Evolutionary conservation across 2,888 invertebrate genomes (phyloP), one percentile per base, ranked within the genome.

Genomic region (Trachelus stipa): DNA sequence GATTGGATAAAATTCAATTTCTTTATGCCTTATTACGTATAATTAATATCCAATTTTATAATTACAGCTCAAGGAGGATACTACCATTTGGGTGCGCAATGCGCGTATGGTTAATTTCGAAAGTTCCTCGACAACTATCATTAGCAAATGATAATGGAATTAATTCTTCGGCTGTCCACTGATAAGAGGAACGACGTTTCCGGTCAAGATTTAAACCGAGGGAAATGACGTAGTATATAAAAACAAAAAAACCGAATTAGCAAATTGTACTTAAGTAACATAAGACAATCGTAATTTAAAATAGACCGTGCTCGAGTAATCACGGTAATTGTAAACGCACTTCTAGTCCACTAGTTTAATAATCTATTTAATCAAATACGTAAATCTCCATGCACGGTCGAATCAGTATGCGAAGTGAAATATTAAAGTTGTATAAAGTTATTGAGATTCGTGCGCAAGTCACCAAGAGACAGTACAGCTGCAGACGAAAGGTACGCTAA

Each of bases 61-160:
- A 15, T 40, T 85, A 4, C 85, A 90, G 90, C 90, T 69, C 84
- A 81, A 37, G 85, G 83, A 76, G 84, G 82, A 76, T 88, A 87
- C 81, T 87, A 88, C 77, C 87, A 89, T 73, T 83, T 90, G 40
- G 90, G 90, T 12, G 83, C 85, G 4, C 82, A 85, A 69, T 90
- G 90, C 76, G 81, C 85, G 15, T 90, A 89, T 37, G 86, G 85
- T 68, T 88, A 85, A 83, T 77, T 79, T 77, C 56, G 76, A 77
- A 76, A 77, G 78, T 75, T 79, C 34, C 31, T 68, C 23, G 68
- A 33, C 40, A 40, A 79, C 23, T 33, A 30, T 56, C 68, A 76
- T 69, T 68, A n/a, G 11, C 34, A 73, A 40, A 75, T 69, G 40
- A 40, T 15, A 40, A 40, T 4, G 40, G 15, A 15, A 40, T 37